These are phyloP conservation scores for Brachyopa scutellaris DNA, from an alignment of 2,888 invertebrate species.

Conservation along the genomic window DNA sequence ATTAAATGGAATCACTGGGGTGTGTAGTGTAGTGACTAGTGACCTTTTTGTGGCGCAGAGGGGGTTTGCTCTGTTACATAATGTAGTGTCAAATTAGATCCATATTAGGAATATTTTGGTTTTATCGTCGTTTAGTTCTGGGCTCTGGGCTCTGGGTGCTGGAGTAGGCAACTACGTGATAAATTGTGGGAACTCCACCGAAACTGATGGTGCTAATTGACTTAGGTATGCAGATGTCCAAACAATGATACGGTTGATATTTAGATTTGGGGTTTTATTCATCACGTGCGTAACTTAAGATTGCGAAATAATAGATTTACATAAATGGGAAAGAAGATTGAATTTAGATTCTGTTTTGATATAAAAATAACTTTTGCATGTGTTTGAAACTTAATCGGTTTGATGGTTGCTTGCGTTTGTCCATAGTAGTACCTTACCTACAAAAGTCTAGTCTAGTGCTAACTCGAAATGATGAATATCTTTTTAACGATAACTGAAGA, in stretches of 20 bases:
- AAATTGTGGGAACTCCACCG: slow-evolving; percentile 47
- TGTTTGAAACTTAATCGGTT: too few relatives aligned
- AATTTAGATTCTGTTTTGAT: too few relatives aligned
- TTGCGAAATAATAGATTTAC: not conserved
- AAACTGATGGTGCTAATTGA: slow-evolving; percentile 61
- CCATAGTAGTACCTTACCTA: too few relatives aligned
- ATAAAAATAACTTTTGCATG: too few relatives aligned
- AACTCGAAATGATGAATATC: too few relatives aligned
- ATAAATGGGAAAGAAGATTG: too few relatives aligned
- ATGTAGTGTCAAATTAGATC: slow-evolving; percentile 69
- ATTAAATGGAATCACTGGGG: slow-evolving; percentile 62
- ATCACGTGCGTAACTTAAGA: not conserved
- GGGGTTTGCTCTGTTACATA: slow-evolving; percentile 17
- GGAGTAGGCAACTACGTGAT: slow-evolving; percentile 11
- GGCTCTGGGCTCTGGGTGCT: not conserved
- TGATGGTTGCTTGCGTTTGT: too few relatives aligned
- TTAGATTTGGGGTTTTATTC: slow-evolving; percentile 25
- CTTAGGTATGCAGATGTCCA: slow-evolving; percentile 57
- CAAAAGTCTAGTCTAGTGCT: too few relatives aligned
- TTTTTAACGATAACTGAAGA: too few relatives aligned
- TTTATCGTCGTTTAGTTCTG: slow-evolving; percentile 50
- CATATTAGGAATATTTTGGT: slow-evolving; percentile 52
- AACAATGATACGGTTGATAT: slow-evolving; percentile 38
- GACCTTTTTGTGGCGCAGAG: slow-evolving; percentile 4
- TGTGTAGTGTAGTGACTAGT: slow-evolving; percentile 20